Base-by-base conservation (phyloP, 2,888 invertebrate species). In the Anthrax anthrax region DNA sequence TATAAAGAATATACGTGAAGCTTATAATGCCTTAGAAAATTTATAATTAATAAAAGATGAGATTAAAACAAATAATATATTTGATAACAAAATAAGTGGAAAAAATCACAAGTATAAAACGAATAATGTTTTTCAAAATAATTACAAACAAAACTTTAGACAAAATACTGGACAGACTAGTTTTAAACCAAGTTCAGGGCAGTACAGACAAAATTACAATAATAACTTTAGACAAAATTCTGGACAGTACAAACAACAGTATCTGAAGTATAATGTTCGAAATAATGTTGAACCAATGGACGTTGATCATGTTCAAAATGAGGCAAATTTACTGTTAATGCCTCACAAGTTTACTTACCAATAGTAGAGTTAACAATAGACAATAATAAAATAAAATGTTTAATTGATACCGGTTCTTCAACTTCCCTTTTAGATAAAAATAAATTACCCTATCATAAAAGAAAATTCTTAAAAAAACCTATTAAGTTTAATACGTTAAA, bases 261-360 rank as follows among this genome's bases (percentile, higher is more conserved):
- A 29, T 12, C 12, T 3, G 29, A 6, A 10, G n/a, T 16, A 36
- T 37, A 43, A 43, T 37, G 4, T n/a, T n/a, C n/a, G n/a, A n/a
- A n/a, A n/a, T n/a, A n/a, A 16, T n/a, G 37, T 19, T 4, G 34
- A 42, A 18, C 42, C 49, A 37, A 51, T 51, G 50, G 50, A 51
- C 32, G 46, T 50, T 32, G 49, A 50, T 29, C 50, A 49, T 29
- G 27, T 50, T 1, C 43, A 47, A 34, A n/a, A 44, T 42, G 44
- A 50, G 38, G 43, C 46, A 47, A 52, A 53, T 53, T 52, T 53
- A 52, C 47, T 42, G 34, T 53, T 42, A 39, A 27, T 9, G 18
- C 48, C 42, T 40, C 39, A 32, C 39, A 41, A 44, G 18, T 32
- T 36, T 17, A 46, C 43, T 42, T 50, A 53, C 48, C 51, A 32